Evolutionary conservation across 2,113 vertebrate species (phyloP), one percentile per base, ranked within the genome.

Genomic region (Prietella phreatophila): DNA sequence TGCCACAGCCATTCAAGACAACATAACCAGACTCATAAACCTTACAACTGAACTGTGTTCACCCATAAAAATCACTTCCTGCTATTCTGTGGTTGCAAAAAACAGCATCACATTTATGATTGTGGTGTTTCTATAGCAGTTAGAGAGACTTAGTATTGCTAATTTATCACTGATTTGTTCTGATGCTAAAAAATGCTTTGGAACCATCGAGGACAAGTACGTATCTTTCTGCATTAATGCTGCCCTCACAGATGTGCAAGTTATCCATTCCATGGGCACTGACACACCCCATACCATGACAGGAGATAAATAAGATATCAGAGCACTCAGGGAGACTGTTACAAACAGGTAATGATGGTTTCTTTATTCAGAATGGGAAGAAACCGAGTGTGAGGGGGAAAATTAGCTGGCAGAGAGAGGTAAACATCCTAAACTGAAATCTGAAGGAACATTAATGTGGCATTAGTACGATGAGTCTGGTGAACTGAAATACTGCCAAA

Each of bases 401-500:
- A 47, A 47, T 5, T 47, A 47, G 42, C 42, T 47, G 42, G 42
- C 42, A 47, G 42, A 47, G 42, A 47, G 42, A 47, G 1, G 4
- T 5, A 47, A 47, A 47, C 42, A 47, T 47, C 42, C 42, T 47
- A 0, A 47, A 47, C 42, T 47, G 42, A 47, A 47, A 47, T 47
- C 42, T 47, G 6, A 47, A 47, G 42, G 42, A 47, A 42, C 42
- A 42, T 42, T 42, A 42, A 47, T 47, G 42, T 47, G 42, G 5
- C 42, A 47, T 47, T 47, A 47, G 7, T 47, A 47, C 50, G 60
- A 84, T 55, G 67, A 84, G 11, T 83, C 36, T 63, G 81, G 25
- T 6, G 55, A 22, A 82, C 19, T 76, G 58, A 88, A 85, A 82
- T 4, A 8, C 65, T 67, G 78, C 79, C 56, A 87, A 82, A 86